A percentile compares a stretch with the other conserved stretches of the same genome.
Conservation (phyloP, 2,888 invertebrate genomes). For the Stratiomys singularior region DNA sequence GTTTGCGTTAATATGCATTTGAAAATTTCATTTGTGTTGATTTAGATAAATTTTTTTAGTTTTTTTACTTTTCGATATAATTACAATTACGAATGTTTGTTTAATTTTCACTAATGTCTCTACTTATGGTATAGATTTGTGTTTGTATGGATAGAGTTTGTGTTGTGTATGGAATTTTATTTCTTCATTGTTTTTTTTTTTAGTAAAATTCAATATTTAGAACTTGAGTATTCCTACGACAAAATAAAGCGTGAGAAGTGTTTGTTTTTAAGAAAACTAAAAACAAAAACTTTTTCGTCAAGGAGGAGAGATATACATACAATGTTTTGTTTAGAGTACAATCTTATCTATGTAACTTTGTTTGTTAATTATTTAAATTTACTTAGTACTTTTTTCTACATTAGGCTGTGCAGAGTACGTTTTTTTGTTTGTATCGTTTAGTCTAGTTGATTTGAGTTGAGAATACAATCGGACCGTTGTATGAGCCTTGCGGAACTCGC, state of each 20-base stretch:
- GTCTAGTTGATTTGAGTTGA: slow-evolving; percentile 15
- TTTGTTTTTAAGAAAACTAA: slow-evolving; percentile 19
- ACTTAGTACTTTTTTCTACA: slow-evolving; percentile 14
- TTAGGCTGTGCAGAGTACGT: slow-evolving; percentile 41
- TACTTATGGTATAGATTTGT: slow-evolving; percentile 36
- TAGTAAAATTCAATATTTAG: neutral
- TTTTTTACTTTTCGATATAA: neutral
- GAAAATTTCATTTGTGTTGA: slow-evolving; percentile 4
- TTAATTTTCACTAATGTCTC: slow-evolving; percentile 30
- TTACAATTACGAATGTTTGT: slow-evolving; percentile 30
- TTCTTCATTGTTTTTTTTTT: neutral
- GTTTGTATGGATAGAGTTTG: neutral
- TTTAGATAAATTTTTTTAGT: slow-evolving; percentile 12
- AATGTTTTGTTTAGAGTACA: slow-evolving; percentile 23
- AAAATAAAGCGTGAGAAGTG: slow-evolving; percentile 36
- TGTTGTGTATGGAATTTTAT: too few species aligned
- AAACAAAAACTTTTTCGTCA: slow-evolving; percentile 11
- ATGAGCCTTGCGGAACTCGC: slow-evolving; percentile 28
- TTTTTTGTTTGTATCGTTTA: neutral
- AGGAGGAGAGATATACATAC: neutral
- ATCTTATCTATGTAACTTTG: slow-evolving; percentile 12
- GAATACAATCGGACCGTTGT: slow-evolving; percentile 22
- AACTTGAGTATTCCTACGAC: neutral
- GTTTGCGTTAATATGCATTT: neutral
- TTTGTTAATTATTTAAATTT: slow-evolving; percentile 7